Evolutionary conservation across 2,797 vertebrate genomes (phyloP).

Genomic region (Cyprinodon diabolis): DNA sequence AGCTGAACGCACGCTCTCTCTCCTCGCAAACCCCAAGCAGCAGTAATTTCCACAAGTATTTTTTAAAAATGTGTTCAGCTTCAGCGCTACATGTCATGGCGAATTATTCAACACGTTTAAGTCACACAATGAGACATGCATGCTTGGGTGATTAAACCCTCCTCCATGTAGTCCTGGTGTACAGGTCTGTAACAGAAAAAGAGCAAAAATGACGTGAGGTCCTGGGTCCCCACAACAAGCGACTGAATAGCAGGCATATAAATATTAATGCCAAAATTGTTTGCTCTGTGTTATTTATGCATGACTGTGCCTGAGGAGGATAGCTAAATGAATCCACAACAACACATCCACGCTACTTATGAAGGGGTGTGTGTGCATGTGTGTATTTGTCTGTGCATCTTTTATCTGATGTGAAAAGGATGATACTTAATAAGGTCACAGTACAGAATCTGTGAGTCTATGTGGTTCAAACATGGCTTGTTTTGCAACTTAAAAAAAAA

Average conservation of each 20-base stretch:
- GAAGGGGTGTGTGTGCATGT: not conserved
- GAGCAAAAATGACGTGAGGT: conserved; percentile 27
- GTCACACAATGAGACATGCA: conserved; percentile 63
- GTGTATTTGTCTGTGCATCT: conserved; percentile 22
- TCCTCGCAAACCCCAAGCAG: conserved; percentile 17
- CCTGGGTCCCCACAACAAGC: conserved; percentile 40
- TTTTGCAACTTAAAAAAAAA: not conserved
- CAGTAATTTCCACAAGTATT: conserved; percentile 42
- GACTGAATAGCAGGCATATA: conserved; percentile 54
- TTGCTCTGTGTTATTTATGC: conserved; percentile 61
- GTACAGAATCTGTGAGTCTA: conserved; percentile 24
- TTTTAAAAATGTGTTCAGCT: conserved; percentile 57
- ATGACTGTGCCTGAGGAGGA: conserved; percentile 55
- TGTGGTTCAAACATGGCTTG: conserved; percentile 13
- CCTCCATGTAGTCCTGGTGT: conserved; percentile 55
- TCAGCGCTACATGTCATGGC: conserved; percentile 46
- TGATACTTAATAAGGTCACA: conserved; percentile 58
- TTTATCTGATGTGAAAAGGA: conserved; percentile 58
- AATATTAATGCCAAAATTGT: conserved; percentile 75
- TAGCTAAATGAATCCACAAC: conserved; percentile 70
- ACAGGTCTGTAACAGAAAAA: conserved; percentile 34
- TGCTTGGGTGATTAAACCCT: conserved; percentile 37
- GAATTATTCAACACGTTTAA: conserved; percentile 70
- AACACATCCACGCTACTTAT: conserved; percentile 42
- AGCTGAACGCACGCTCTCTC: conserved; percentile 50